Conservation (phyloP, 2,113 vertebrate species). For the Phrynosoma blainvillii region DNA sequence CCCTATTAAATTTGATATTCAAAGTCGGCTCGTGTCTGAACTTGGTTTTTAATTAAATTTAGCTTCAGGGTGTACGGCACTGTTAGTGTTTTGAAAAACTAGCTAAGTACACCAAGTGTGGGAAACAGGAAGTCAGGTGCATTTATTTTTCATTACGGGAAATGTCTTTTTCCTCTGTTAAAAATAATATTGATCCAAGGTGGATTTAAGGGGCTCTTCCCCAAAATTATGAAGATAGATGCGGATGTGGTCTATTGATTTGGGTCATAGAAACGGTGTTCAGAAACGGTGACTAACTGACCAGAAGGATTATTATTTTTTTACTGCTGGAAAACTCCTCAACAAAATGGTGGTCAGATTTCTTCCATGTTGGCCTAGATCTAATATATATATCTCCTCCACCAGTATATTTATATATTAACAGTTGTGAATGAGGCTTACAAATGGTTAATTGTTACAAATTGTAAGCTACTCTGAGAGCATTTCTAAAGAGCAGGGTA, state of each 20-base stretch:
- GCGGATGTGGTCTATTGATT: not conserved
- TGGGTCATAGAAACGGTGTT: not conserved
- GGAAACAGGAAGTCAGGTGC: conserved; percentile 42
- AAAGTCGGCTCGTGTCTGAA: conserved; percentile 1
- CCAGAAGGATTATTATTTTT: not conserved
- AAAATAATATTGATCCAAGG: conserved; percentile 23
- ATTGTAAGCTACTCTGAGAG: too few relatives aligned
- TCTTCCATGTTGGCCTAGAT: not conserved
- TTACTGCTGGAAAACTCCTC: not conserved
- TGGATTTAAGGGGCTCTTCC: not conserved
- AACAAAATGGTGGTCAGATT: not conserved
- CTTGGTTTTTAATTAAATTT: conserved; percentile 7
- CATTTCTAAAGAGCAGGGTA: too few relatives aligned
- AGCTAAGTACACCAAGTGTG: conserved; percentile 46
- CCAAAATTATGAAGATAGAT: not conserved
- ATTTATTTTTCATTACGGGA: conserved; percentile 40
- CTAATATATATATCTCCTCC: too few relatives aligned
- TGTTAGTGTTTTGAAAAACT: conserved; percentile 36
- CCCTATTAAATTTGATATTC: conserved; percentile 10
- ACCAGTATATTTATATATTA: too few relatives aligned
- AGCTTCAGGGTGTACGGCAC: not conserved
- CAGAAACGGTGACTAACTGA: too few relatives aligned
- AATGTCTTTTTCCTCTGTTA: not conserved
- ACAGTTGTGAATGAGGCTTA: too few relatives aligned
- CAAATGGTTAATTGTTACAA: too few relatives aligned